Base-by-base conservation (phyloP, 2,888 invertebrate species). In the Mactromeris polynyma region DNA sequence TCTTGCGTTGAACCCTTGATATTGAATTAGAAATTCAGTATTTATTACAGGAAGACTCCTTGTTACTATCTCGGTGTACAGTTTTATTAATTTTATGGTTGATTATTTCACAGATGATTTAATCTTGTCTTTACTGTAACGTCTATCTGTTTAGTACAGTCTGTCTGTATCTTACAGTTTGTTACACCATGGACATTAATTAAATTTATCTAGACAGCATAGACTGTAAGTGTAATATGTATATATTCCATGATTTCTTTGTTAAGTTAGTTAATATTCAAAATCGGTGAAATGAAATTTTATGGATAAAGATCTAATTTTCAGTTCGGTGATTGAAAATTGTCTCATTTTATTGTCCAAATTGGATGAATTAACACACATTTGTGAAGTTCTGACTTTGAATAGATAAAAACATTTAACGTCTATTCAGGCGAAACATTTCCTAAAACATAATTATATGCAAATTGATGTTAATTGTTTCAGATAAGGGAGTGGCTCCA, bases 381-480 rank as follows among this genome's bases (percentile, higher is more conserved):
- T 40, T 82, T 82, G 82, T n/a, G 0, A 64, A 82, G 14, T 38
- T 7, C 82, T 82, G 82, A 82, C 82, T 64, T 14, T 36, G 38
- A 38, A 64, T 64, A 64, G 82, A 82, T 82, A 82, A 38, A 64
- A 36, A 36, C 33, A 38, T 64, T 82, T 73, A 42, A 42, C 46
- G 4, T 73, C n/a, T 26, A 83, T 33, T 42, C 31, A 31, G 31
- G 31, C 38, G 46, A 31, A 83, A 46, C 46, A 31, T 83, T 73
- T 33, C 46, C 46, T 36, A 73, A 64, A 40, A 64, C 40, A 38
- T 82, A 82, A 82, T 69, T 38, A 82, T 82, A 82, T 82, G 82
- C 69, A 82, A 82, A 82, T 82, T 82, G 82, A 17, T 69, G 69
- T 82, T 82, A 82, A 82, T 82, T 82, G 82, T 64, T 69, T 82